Evolutionary conservation across 2,113 vertebrate species (phyloP), one percentile per base, ranked within the genome.

Genomic region (Ancistrus triradiatus): DNA sequence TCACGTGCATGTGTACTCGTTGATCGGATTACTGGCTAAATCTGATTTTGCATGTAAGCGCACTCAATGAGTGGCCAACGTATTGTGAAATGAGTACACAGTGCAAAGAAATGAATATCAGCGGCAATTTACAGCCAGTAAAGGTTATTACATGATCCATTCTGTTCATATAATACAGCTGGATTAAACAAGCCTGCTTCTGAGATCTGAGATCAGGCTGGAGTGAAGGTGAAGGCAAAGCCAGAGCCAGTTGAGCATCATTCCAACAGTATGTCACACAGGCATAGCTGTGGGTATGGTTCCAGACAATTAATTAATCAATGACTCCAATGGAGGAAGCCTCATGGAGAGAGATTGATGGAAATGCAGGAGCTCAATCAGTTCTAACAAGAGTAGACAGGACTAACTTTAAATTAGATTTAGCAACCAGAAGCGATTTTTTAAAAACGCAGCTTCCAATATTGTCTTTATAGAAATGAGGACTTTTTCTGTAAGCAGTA

Each of bases 291-390:
- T 8, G 40, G 61, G 25, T 74, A 65, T 73, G 66, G 72, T 76
- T 74, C 69, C 58, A 72, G 64, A 38, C 62, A 50, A 76, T 76
- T 69, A 68, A 75, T 75, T 55, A 76, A 78, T 78, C 70, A 66
- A 75, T 78, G 73, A 68, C 40, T 68, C 55, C 50, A 9, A 55
- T 33, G 53, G 73, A 47, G 42, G 55, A 42, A 49, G 62, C 51
- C 61, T 69, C 65, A 47, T 59, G 51, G 46, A 63, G 60, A 13
- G 57, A 33, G 11, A 24, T 25, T 40, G 27, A 43, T 49, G 40
- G 27, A 21, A 28, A 43, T 49, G 35, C 55, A 40, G 35, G 25
- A 61, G 43, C 25, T 35, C 17, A 37, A 66, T 47, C 33, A 48
- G 43, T 46, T 28, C 35, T 38, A 19, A 33, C 42, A 58, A 21